Evolutionary conservation across 2,888 invertebrate genomes (phyloP), one percentile per base, ranked within the genome.

Genomic region (Ypsolopha sequella): DNA sequence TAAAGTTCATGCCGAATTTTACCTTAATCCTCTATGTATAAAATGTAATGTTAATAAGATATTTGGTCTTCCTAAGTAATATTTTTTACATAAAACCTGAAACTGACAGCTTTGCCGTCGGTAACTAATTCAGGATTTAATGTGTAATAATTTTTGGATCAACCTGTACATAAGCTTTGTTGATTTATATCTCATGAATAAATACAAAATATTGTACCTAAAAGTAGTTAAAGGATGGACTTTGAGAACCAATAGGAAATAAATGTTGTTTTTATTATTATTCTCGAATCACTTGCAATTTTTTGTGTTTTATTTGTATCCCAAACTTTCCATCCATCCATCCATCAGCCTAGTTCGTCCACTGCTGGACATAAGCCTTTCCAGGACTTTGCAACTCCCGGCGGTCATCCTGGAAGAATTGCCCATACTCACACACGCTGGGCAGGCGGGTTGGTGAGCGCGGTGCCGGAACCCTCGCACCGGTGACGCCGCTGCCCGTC

Each of bases 231-330:
- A 60, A 65, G 65, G 68, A 66, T 73, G 74, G 71, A 71, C 64
- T 79, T 75, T 79, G 76, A 78, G 81, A 84, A 85, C 81, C 84
- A 81, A 86, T 82, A 85, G 82, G 68, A 62, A 81, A 80, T 82
- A 84, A 80, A 85, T 78, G 82, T 84, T 79, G 80, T 84, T 85
- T 80, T 80, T 73, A 80, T 82, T 80, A 81, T 79, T 78, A 85
- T 80, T 84, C 84, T 85, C 76, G 80, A 80, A 79, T 85, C 85
- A 86, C 85, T 86, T 85, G 81, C 85, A 84, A 24, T 4, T 80
- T 61, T 62, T 60, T 62, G 75, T 71, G 81, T 86, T 85, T 85
- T 64, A 85, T 85, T 82, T 74, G 48, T 44, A 45, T 50, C 39
- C 51, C 48, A 9, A 41, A 34, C 55, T 41, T 51, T 50, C 2